Percentiles rank a stretch among this genome's conserved stretches.
Evolutionary conservation across 1,140 invertebrate species (phyloP).

Genomic region (Bombus confusus): DNA sequence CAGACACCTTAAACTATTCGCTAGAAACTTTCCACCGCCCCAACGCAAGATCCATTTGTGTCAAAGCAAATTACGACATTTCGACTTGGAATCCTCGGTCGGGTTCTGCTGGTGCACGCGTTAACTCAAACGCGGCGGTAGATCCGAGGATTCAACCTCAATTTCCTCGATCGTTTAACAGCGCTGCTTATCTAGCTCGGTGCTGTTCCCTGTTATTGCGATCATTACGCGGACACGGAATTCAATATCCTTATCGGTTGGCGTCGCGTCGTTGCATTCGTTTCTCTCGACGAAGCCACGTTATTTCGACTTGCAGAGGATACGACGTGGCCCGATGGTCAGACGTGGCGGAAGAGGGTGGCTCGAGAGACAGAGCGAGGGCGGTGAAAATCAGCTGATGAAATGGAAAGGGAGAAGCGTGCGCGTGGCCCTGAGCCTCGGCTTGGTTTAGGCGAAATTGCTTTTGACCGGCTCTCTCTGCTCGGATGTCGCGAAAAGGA

Average conservation of each 20-base stretch:
- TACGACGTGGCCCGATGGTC: background rate
- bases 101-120: background rate
- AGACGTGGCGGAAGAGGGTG: background rate
- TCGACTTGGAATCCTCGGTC: background rate
- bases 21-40: background rate
- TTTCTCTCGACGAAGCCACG: background rate
- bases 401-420: background rate
- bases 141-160: background rate
- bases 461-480: constrained; percentile 47
- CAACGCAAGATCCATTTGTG: background rate
- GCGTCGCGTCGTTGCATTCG: constrained; percentile 28
- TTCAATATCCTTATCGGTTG: constrained; percentile 65
- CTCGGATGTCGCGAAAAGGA: constrained; percentile 44
- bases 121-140: background rate
- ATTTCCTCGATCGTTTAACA: constrained; percentile 37
- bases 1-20: background rate
- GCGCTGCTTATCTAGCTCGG: constrained; percentile 6
- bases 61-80: background rate
- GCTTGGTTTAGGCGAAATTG: constrained; percentile 58
- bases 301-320: constrained; percentile 27
- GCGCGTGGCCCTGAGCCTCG: background rate
- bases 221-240: constrained; percentile 45
- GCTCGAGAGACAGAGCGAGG: too few relatives aligned
- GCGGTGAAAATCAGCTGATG: background rate
- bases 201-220: constrained; percentile 39